Evolutionary conservation across 2,888 invertebrate genomes (phyloP).

Genomic region (Hirtodrosophila cameraria): DNA sequence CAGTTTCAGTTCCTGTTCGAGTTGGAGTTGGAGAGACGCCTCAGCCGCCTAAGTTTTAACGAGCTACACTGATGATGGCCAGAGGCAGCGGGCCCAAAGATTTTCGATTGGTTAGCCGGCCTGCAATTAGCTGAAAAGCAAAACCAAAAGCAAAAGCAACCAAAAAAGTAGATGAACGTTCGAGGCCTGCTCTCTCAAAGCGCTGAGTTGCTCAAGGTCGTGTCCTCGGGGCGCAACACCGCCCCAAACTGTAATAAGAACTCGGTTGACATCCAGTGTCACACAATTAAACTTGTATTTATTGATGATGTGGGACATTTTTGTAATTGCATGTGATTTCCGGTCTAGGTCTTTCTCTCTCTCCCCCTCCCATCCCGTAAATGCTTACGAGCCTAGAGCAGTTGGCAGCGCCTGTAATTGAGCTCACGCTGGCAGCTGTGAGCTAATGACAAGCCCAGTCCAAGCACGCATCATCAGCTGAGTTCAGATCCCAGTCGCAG

Average conservation of each 20-base stretch:
- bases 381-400: neutral
- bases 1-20: slow-evolving; percentile 1
- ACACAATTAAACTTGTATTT: slow-evolving; percentile 73
- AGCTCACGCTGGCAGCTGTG: slow-evolving; percentile 69
- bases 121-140: slow-evolving; percentile 50
- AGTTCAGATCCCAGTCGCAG: slow-evolving; percentile 1
- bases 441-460: slow-evolving; percentile 73
- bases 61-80: slow-evolving; percentile 67
- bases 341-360: slow-evolving; percentile 53
- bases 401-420: slow-evolving; percentile 57
- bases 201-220: slow-evolving; percentile 33
- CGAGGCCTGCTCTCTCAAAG: no score
- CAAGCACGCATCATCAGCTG: slow-evolving; percentile 70
- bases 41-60: slow-evolving; percentile 56
- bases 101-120: slow-evolving; percentile 41
- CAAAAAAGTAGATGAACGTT: no score
- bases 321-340: slow-evolving; percentile 82
- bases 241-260: slow-evolving; percentile 5
- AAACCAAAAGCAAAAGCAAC: no score
- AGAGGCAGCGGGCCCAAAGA: slow-evolving; percentile 44
- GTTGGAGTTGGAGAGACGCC: no score
- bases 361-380: no score
- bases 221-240: slow-evolving; percentile 5
- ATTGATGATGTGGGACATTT: slow-evolving; percentile 79
- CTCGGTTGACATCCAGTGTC: slow-evolving; percentile 59